phyloP scores from a whole-genome alignment of 2,797 vertebrate genomes.

The Amphiprion clarkii region DNA sequence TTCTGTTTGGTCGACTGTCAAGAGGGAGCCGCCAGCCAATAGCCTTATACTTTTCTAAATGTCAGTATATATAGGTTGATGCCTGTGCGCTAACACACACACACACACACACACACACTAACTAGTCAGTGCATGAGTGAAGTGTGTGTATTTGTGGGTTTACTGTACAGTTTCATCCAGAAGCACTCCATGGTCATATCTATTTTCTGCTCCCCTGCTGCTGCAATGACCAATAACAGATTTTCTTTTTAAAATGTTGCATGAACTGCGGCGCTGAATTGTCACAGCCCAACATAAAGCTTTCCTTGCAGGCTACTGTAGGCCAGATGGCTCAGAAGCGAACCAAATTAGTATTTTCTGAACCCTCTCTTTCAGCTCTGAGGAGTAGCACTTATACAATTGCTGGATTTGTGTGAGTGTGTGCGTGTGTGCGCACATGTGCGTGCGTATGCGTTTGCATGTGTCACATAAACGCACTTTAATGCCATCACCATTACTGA shows the following conservation, averaged over 20 bases:
- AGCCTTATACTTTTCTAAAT: constrained; percentile 65
- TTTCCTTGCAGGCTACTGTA: constrained; percentile 11
- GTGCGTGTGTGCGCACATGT: constrained; percentile 4
- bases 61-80: constrained; percentile 71
- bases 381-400: constrained; percentile 51
- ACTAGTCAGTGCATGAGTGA: neutral
- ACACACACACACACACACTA: neutral
- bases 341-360: constrained; percentile 48
- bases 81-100: neutral
- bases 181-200: constrained; percentile 16
- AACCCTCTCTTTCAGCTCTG: constrained; percentile 53
- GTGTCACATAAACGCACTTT: constrained; percentile 68
- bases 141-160: constrained; percentile 30
- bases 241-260: constrained; percentile 26
- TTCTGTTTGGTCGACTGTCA: constrained; percentile 71
- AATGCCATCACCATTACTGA: constrained; percentile 71
- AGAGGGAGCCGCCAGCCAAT: constrained; percentile 64
- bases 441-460: constrained; percentile 35
- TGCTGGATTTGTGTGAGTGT: constrained; percentile 12
- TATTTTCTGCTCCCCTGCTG: constrained; percentile 16
- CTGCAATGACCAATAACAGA: constrained; percentile 13
- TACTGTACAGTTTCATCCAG: constrained; percentile 17
- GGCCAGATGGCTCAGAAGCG: constrained; percentile 59
- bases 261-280: constrained; percentile 11
- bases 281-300: constrained; percentile 11